Conservation (phyloP, 1,140 invertebrate genomes). For the Plodia interpunctella region DNA sequence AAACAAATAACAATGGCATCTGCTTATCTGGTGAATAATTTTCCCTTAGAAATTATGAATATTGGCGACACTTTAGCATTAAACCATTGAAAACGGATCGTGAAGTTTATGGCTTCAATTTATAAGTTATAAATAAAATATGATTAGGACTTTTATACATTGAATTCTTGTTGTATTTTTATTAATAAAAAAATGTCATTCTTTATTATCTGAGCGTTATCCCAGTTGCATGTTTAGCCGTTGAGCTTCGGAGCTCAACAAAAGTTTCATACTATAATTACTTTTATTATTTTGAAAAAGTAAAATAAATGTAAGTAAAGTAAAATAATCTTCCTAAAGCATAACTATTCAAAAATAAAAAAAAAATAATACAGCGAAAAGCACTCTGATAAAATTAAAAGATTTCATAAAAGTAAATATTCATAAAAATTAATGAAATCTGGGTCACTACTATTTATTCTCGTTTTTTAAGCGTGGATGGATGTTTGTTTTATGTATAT, state of each 20-base stretch:
- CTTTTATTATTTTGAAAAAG: too few species aligned
- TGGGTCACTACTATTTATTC: neutral
- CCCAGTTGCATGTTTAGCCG: too few species aligned
- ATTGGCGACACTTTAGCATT: neutral
- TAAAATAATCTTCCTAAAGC: neutral
- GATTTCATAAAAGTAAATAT: neutral
- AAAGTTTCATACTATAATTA: too few species aligned
- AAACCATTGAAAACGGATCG: neutral
- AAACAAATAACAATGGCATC: slow-evolving; percentile 12
- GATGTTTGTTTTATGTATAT: too few species aligned
- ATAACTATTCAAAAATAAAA: neutral
- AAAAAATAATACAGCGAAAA: neutral
- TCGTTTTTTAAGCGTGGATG: too few species aligned
- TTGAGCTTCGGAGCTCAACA: too few species aligned
- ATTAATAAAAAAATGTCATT: too few species aligned
- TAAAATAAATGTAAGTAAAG: too few species aligned
- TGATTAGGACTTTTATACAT: neutral
- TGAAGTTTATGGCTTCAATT: neutral
- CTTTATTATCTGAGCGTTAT: too few species aligned
- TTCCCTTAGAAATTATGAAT: slow-evolving; percentile 11
- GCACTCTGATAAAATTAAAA: neutral
- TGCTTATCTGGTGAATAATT: slow-evolving; percentile 1
- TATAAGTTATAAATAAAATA: neutral
- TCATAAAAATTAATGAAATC: slow-evolving; percentile 1
- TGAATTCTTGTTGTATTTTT: too few species aligned